Base-by-base conservation (phyloP, 2,797 vertebrate species). In the Falco rusticolus region DNA sequence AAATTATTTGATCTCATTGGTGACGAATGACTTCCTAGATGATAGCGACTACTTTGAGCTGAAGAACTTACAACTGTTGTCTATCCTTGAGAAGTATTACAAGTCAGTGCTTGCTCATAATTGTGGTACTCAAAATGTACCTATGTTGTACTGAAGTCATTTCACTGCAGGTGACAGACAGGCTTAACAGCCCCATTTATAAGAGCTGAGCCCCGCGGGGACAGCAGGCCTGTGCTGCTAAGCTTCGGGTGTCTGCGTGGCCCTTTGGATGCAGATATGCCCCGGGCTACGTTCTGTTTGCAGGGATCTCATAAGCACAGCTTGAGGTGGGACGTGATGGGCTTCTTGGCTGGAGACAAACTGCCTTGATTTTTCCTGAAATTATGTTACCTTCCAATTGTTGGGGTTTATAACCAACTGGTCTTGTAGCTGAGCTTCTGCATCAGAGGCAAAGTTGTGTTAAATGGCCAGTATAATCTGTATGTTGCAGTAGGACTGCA, bases 341-440 rank as follows among this genome's bases (percentile, higher is more conserved):
- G 15, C 57, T 84, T 63, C 92, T 68, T 78, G 47, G 15, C 76
- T 81, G 57, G 80, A 86, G 57, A 74, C 25, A 90, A 92, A 84
- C 48, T 50, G 53, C 57, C 31, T 87, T 87, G 25, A 10, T 84
- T 56, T 48, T 60, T 60, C 77, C 61, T 74, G 45, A 71, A 95
- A 81, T 41, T 71, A 18, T 41, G 26, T 81, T 86, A 26, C 10
- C 7, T 8, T 60, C 45, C 43, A 60, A 29, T 65, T 76, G 51
- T 37, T 66, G 43, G 37, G 4, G 3, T 87, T 89, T 80, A 29
- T 75, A 59, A 87, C 39, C 78, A 77, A 31, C 76, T 22, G 7
- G 2, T 75, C 13, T 70, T 66, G 51, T 57, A 31, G 48, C 53
- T 64, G 65, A 86, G 48, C 48, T 91, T 20, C 57, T 71, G 18